Base-by-base conservation (phyloP, 2,888 invertebrate species). In the Argyresthia albistria region DNA sequence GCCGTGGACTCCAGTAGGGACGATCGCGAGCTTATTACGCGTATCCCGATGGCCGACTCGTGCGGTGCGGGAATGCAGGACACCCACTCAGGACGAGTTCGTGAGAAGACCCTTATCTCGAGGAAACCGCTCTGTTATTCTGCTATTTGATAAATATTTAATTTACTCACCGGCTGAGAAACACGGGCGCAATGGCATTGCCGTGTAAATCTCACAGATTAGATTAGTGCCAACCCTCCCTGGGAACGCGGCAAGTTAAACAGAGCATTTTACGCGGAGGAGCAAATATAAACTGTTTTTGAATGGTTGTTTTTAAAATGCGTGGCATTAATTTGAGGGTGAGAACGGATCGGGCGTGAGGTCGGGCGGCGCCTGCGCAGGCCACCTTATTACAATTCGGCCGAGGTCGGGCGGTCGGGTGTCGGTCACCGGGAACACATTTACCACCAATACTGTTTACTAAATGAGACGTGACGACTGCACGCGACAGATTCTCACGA, bases 401-500 rank as follows among this genome's bases (percentile, higher is more conserved):
- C 25, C 25, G 6, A 6, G 25, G 25, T 25, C 25, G 25, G 25
- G 25, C 25, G 25, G 25, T 42, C 25, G 25, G 50, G 25, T 25
- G 25, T 25, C 25, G 25, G 25, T 25, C 25, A 6, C 25, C 25
- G 43, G 14, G 43, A 39, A 15, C 49, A 51, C 51, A 51, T 51
- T 51, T 45, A 51, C 42, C 61, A 69, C 67, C 70, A 73, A 76
- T 76, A 66, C 62, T 81, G 80, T 83, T 83, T 80, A 78, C 73
- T 66, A 76, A 81, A 83, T 78, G 74, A 70, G 76, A 73, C 67
- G 73, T 72, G 74, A 70, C 69, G 70, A 70, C 65, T 75, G 70
- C 73, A 71, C 70, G 76, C 74, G 68, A 80, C 71, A 67, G 66
- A 78, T 84, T 84, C 84, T 83, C 84, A 86, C 84, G 84, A 71